Evolutionary conservation across 2,113 vertebrate species (phyloP).

Genomic region (Gymnarchus niloticus): DNA sequence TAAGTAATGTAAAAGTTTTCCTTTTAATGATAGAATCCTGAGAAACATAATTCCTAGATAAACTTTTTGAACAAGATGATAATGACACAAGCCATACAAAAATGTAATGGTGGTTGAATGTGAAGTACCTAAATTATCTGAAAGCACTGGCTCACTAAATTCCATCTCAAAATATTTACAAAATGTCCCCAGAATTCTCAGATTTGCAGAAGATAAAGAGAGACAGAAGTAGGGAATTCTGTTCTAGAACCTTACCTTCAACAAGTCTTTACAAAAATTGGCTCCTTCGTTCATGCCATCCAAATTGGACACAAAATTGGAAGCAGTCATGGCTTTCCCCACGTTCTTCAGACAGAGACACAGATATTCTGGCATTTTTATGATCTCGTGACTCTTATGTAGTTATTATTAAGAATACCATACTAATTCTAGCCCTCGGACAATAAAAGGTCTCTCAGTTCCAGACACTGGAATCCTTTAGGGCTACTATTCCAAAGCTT

Average conservation of each 20-base stretch:
- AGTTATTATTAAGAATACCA: not conserved
- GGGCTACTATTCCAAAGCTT: not conserved
- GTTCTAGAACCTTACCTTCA: slow-evolving; percentile 64
- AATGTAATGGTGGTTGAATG: not conserved
- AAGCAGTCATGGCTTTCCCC: slow-evolving; percentile 78
- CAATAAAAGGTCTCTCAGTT: not conserved
- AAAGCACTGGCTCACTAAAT: not conserved
- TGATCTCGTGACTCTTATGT: not conserved
- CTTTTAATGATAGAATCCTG: too few species aligned
- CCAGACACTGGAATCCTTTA: too few species aligned
- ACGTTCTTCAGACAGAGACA: slow-evolving; percentile 65
- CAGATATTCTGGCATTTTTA: not conserved
- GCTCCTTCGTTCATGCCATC: slow-evolving; percentile 71
- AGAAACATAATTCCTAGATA: too few species aligned
- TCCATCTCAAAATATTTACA: not conserved
- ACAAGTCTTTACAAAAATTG: slow-evolving; percentile 74
- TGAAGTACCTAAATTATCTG: not conserved
- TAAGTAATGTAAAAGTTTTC: too few species aligned
- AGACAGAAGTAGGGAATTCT: not conserved
- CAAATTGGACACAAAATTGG: slow-evolving; percentile 78
- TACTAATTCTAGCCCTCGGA: not conserved
- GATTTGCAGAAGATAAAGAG: not conserved
- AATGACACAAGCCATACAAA: too few species aligned
- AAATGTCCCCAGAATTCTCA: not conserved
- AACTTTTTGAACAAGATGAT: too few species aligned